Evolutionary conservation across 2,888 invertebrate genomes (phyloP).

Genomic region (Galerucella pusilla): DNA sequence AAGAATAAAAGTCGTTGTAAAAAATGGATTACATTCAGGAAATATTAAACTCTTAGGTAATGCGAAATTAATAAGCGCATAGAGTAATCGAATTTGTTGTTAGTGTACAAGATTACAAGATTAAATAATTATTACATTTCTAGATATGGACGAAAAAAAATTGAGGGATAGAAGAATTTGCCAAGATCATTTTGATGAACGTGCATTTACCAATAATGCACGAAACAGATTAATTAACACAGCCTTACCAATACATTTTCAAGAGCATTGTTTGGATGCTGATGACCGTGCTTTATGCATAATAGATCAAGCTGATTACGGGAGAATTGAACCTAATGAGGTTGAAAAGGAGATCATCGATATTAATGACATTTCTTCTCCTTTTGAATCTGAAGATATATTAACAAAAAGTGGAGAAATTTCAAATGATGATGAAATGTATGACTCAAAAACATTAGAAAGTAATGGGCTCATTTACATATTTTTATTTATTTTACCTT

Average conservation of each 20-base stretch:
- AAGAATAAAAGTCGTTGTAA: not conserved
- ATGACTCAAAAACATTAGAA: too few species aligned
- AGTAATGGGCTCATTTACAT: too few species aligned
- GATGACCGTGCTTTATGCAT: too few species aligned
- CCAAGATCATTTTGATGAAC: not conserved
- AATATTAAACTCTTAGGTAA: not conserved
- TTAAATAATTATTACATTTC: not conserved
- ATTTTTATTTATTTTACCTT: too few species aligned
- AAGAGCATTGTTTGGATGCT: not conserved
- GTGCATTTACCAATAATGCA: not conserved
- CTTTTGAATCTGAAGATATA: too few species aligned
- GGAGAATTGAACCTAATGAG: too few species aligned
- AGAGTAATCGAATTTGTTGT: not conserved
- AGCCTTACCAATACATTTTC: conserved; percentile 1
- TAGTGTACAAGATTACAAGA: not conserved
- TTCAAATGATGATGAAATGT: too few species aligned
- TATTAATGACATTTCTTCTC: too few species aligned
- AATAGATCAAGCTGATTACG: too few species aligned
- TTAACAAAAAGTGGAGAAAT: too few species aligned
- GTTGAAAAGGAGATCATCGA: too few species aligned
- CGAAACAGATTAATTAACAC: conserved; percentile 2
- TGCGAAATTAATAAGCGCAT: not conserved
- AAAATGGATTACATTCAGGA: not conserved
- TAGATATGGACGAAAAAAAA: conserved; percentile 3
- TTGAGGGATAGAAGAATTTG: conserved; percentile 1